Base-by-base conservation (phyloP, 2,113 vertebrate species). In the Maccullochella peelii region DNA sequence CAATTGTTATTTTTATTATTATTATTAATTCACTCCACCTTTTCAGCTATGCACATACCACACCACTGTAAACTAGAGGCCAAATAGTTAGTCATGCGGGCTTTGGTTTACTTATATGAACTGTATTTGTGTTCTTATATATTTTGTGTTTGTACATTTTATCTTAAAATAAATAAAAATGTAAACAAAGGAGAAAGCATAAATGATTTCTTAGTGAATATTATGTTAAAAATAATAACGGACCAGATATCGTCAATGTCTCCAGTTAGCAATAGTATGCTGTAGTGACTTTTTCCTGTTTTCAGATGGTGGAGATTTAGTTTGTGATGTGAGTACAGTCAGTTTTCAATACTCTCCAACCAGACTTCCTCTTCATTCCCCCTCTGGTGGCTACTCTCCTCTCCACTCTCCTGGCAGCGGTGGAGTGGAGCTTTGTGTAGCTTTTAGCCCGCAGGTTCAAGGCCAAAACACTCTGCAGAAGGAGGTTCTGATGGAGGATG, bases 401-500 rank as follows among this genome's bases (percentile, higher is more conserved):
- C 59, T 70, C 44, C 65, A 23, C 47, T 76, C 36, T 71, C 49
- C 65, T 78, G 49, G 21, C 80, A 55, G 21, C 8, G 6, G 15
- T 42, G 50, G 30, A 78, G 75, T 59, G 69, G 40, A 73, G 59
- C 42, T 66, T 73, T 72, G 40, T 77, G 74, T 8, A 57, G 71
- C 70, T 75, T 85, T 76, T 85, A 80, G 65, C 50, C 38, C 10
- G 0, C 36, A 76, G 57, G 77, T 55, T 70, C 65, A 70, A 80
- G 71, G 65, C 77, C 77, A 71, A 70, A 79, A 25, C 59, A 73
- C 81, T 83, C 52, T 50, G 55, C 63, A 70, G 82, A 61, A n/a
- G 36, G 54, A 69, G 70, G 16, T 59, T 59, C n/a, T 61, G 54
- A 73, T 74, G 50, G 61, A 21, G 42, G 62, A 47, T 9, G n/a